These are phyloP conservation scores for Montipora capricornis DNA, from an alignment of 64 coral and sea anemone genomes.

Conservation along the genomic window DNA sequence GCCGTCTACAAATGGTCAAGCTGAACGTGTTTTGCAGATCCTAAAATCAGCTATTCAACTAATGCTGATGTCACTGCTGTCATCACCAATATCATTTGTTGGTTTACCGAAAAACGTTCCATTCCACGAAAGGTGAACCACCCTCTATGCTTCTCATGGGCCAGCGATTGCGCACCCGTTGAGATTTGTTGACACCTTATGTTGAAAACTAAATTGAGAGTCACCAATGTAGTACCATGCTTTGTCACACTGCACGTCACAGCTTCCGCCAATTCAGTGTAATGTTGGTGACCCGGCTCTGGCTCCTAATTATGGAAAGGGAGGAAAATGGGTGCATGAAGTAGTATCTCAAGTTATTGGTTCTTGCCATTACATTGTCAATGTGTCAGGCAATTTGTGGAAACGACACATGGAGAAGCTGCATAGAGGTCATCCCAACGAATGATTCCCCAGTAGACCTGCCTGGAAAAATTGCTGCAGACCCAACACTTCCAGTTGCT, in stretches of 20 bases:
- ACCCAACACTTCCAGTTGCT: too few species aligned
- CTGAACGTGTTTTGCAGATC: slow-evolving; percentile 66
- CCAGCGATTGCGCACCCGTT: neutral
- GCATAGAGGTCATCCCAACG: too few species aligned
- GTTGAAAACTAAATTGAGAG: neutral
- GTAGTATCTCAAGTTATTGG: slow-evolving; percentile 40
- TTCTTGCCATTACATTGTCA: neutral
- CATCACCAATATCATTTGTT: neutral
- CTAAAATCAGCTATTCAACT: slow-evolving; percentile 53
- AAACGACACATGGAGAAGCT: neutral
- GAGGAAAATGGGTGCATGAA: slow-evolving; percentile 12
- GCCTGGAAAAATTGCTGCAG: too few species aligned
- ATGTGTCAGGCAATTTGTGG: neutral
- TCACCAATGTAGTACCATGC: slow-evolving; percentile 33
- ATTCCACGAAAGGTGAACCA: slow-evolving; percentile 48
- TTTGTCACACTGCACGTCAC: slow-evolving; percentile 20
- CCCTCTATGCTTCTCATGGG: neutral
- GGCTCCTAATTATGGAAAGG: too few species aligned
- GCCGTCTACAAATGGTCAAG: slow-evolving; percentile 51
- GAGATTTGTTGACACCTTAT: too few species aligned
- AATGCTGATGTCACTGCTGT: slow-evolving; percentile 19
- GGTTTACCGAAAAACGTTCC: slow-evolving; percentile 19
- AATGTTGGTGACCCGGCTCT: slow-evolving; percentile 21
- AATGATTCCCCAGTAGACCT: too few species aligned
- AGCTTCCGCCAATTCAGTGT: slow-evolving; percentile 26